These are phyloP conservation scores for Australoheros scitulus DNA, from an alignment of 2,113 vertebrate species.

Conservation along the genomic window DNA sequence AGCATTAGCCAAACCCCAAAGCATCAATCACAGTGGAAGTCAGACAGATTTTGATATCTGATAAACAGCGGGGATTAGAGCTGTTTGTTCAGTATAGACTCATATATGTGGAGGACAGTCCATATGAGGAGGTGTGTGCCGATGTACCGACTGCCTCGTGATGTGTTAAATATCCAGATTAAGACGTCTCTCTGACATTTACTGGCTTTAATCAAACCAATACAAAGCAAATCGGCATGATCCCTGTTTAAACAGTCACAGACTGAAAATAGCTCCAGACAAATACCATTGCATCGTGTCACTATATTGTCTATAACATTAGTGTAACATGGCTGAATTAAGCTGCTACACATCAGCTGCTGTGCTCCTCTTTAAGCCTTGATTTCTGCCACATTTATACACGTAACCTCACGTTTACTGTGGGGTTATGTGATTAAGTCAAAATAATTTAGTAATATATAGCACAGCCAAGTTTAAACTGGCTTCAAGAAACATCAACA, in stretches of 20 bases:
- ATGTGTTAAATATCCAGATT: constrained; percentile 45
- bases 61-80: constrained; percentile 65
- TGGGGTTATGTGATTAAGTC: neutral
- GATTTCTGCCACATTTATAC: neutral
- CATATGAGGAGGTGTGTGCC: neutral
- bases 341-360: neutral
- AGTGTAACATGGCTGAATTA: neutral
- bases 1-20: constrained; percentile 56
- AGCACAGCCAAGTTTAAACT: neutral
- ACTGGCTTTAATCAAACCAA: constrained; percentile 47
- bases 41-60: constrained; percentile 58
- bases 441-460: neutral
- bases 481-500: neutral
- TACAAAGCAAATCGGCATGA: constrained; percentile 42
- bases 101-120: constrained; percentile 30
- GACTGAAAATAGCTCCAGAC: constrained; percentile 28
- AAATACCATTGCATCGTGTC: constrained; percentile 24
- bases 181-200: constrained; percentile 58
- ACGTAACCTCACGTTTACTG: neutral
- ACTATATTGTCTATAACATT: constrained; percentile 8
- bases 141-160: neutral
- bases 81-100: constrained; percentile 33
- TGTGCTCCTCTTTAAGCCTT: neutral
- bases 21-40: constrained; percentile 60
- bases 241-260: constrained; percentile 64